These are phyloP conservation scores for Sterna hirundo DNA, from an alignment of 2,113 vertebrate genomes.

Conservation along the genomic window DNA sequence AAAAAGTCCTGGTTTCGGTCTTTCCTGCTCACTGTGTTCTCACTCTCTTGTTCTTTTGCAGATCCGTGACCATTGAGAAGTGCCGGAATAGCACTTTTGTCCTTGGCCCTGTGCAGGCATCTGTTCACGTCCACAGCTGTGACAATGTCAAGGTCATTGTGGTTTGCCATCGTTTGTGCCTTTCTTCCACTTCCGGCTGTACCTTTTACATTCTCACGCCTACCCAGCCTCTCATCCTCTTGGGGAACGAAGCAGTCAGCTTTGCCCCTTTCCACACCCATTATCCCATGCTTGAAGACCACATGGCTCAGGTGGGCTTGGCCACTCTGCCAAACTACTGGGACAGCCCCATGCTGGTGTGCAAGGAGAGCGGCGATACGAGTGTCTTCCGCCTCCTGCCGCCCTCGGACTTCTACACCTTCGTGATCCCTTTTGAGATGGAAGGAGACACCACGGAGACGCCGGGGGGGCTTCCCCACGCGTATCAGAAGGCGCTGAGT, in stretches of 20 bases:
- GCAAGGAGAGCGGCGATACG: constrained; percentile 71
- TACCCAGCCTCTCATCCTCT: constrained; percentile 86
- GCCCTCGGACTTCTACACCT: constrained; percentile 80
- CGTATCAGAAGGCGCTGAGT: constrained; percentile 80
- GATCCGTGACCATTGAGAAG: constrained; percentile 92
- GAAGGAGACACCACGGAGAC: constrained; percentile 93
- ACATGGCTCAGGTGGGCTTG: constrained; percentile 92
- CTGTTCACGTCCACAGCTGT: constrained; percentile 88
- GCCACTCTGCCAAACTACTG: constrained; percentile 92
- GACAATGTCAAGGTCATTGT: constrained; percentile 85
- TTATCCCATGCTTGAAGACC: constrained; percentile 94
- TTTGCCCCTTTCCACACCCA: constrained; percentile 93
- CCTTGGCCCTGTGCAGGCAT: constrained; percentile 87
- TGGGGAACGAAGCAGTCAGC: constrained; percentile 83
- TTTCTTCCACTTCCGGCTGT: constrained; percentile 81
- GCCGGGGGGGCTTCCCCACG: constrained; percentile 84
- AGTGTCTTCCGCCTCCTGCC: constrained; percentile 81
- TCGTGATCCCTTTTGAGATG: constrained; percentile 92
- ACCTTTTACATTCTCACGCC: constrained; percentile 85
- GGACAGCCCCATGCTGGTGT: constrained; percentile 87
- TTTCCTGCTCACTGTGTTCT: not conserved
- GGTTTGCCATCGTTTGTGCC: constrained; percentile 79
- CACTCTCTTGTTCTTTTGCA: constrained; percentile 18
- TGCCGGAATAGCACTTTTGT: constrained; percentile 89
- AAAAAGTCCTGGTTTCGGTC: not conserved